These are phyloP conservation scores for Megaceryle torquata DNA, from an alignment of 2,113 vertebrate genomes.

Conservation along the genomic window DNA sequence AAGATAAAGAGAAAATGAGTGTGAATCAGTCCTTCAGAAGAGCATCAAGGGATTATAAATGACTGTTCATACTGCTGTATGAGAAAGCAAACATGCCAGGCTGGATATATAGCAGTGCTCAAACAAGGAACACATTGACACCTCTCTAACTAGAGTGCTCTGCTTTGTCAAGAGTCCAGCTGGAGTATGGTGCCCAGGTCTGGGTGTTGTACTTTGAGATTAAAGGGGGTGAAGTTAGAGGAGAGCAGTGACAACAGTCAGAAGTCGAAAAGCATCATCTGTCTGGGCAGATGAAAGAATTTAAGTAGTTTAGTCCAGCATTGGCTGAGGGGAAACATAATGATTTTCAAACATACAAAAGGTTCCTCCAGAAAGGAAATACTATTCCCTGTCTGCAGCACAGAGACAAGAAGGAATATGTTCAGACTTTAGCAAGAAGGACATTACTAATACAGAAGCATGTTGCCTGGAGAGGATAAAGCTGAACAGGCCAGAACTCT, in stretches of 20 bases:
- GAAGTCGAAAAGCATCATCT: not conserved
- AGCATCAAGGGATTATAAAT: not conserved
- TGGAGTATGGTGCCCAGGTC: not conserved
- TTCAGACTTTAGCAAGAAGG: not conserved
- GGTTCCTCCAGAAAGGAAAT: not conserved
- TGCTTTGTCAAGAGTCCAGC: not conserved
- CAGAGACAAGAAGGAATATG: too few species aligned
- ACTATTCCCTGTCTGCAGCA: not conserved
- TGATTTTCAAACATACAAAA: not conserved
- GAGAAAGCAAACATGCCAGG: not conserved
- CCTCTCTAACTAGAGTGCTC: not conserved
- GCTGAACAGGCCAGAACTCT: not conserved
- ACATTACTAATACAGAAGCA: not conserved
- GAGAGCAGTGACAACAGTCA: not conserved
- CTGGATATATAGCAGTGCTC: not conserved
- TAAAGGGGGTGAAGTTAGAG: not conserved
- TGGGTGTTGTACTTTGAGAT: not conserved
- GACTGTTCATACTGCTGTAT: not conserved
- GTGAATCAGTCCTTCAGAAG: not conserved
- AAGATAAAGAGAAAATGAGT: not conserved
- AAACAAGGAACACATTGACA: not conserved
- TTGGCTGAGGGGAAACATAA: not conserved
- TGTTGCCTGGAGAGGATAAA: not conserved
- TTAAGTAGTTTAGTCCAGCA: not conserved
- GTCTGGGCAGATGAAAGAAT: not conserved